Evolutionary conservation across 2,888 invertebrate species (phyloP).

Genomic region (Lycocerus yunnanus): DNA sequence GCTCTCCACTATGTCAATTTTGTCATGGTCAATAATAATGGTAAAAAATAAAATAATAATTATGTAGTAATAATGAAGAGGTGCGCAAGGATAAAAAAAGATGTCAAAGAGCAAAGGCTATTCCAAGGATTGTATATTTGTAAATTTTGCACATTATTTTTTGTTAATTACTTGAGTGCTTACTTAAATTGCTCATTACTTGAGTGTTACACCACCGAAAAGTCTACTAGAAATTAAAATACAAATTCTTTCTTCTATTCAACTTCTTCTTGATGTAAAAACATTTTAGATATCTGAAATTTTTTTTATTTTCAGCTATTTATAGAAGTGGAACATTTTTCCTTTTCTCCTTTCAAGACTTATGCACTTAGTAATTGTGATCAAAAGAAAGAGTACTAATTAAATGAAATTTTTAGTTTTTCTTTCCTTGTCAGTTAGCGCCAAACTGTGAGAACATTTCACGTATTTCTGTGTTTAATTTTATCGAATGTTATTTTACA

Average conservation of each 20-base stretch:
- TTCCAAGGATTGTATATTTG: no score
- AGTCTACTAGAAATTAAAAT: background rate
- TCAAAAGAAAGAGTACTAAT: background rate
- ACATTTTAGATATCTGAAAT: background rate
- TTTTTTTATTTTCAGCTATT: background rate
- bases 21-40: no score
- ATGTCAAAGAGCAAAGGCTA: no score
- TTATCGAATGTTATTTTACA: constrained; percentile 25
- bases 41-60: no score
- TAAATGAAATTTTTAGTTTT: background rate
- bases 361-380: background rate
- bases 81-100: no score
- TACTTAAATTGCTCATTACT: no score
- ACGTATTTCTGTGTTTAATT: constrained; percentile 15
- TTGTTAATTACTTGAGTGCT: no score
- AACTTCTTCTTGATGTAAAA: background rate
- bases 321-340: background rate
- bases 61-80: no score
- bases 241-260: background rate
- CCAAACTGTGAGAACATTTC: constrained; percentile 46
- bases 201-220: no score
- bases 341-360: background rate
- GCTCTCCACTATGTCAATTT: no score
- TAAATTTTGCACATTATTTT: no score
- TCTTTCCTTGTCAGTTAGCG: constrained; percentile 48